phyloP scores from a whole-genome alignment of 2,113 vertebrate species.

The Isurus oxyrinchus region DNA sequence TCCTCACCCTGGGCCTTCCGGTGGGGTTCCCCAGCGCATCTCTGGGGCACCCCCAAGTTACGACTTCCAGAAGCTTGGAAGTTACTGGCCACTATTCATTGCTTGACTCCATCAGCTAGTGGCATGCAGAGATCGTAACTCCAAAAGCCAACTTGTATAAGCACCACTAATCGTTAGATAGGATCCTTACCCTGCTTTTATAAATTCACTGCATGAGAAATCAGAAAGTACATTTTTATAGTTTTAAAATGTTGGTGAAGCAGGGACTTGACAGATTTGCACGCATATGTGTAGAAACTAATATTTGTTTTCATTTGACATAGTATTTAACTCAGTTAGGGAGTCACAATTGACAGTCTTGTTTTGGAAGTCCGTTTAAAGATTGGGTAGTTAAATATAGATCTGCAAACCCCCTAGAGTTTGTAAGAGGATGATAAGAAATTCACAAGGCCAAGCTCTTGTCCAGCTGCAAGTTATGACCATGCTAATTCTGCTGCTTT shows the following conservation, averaged over 20 bases:
- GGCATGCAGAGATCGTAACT: not conserved
- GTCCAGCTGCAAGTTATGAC: not conserved
- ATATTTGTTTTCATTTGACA: not conserved
- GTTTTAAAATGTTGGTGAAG: not conserved
- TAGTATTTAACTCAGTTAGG: not conserved
- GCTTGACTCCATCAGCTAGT: not conserved
- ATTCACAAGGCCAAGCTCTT: not conserved
- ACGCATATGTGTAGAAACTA: not conserved
- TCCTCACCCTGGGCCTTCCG: too few species aligned
- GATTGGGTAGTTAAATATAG: not conserved
- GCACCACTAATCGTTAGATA: not conserved
- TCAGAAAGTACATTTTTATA: not conserved
- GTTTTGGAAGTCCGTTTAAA: not conserved
- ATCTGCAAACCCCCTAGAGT: not conserved
- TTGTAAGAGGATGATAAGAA: not conserved
- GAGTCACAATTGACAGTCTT: not conserved
- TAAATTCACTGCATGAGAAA: not conserved
- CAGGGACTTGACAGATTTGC: not conserved
- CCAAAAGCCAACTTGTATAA: not conserved
- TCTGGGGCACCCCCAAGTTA: too few species aligned
- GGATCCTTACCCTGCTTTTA: not conserved
- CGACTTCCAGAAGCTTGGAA: too few species aligned
- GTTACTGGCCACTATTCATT: not conserved
- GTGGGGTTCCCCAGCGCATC: too few species aligned
- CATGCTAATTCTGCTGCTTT: not conserved